Percentiles rank a stretch among this genome's conserved stretches.
Conservation (phyloP, 2,888 invertebrate species). For the Melitaea athalia region DNA sequence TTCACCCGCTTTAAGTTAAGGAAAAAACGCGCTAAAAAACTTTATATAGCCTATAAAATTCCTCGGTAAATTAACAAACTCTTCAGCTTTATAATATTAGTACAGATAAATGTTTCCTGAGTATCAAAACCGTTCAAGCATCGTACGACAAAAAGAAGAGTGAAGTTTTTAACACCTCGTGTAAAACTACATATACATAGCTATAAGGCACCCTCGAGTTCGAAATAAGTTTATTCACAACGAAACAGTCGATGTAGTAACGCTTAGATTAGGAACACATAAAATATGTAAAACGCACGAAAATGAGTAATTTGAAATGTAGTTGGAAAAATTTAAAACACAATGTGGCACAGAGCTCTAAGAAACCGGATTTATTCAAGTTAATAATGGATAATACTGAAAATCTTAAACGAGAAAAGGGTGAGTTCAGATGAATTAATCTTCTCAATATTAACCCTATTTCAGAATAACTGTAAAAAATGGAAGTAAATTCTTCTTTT, state of each 20-base stretch:
- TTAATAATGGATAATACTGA: constrained; percentile 14
- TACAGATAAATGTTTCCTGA: constrained; percentile 26
- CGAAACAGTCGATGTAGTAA: constrained; percentile 34
- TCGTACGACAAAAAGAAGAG: constrained; percentile 41
- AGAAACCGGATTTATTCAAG: constrained; percentile 23
- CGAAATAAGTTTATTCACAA: constrained; percentile 43
- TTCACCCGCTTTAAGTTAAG: too few species aligned
- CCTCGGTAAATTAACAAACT: too few species aligned
- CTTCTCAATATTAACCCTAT: not conserved
- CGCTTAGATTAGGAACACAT: constrained; percentile 19
- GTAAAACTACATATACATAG: constrained; percentile 46
- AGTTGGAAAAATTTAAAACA: constrained; percentile 70
- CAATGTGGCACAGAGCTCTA: constrained; percentile 51
- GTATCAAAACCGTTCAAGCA: constrained; percentile 47
- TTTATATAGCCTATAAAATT: too few species aligned
- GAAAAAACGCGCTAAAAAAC: too few species aligned
- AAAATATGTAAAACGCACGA: constrained; percentile 35
- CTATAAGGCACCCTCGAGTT: constrained; percentile 21
- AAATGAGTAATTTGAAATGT: constrained; percentile 60
- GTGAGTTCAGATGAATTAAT: constrained; percentile 47
- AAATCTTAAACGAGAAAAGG: constrained; percentile 55
- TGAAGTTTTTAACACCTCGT: constrained; percentile 53
- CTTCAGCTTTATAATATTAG: too few species aligned
- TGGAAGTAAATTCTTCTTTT: too few species aligned
- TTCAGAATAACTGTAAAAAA: too few species aligned